A percentile compares a stretch with the other conserved stretches of the same genome.
Evolutionary conservation across 1,140 invertebrate genomes (phyloP).

Genomic region (Drosophila insularis): DNA sequence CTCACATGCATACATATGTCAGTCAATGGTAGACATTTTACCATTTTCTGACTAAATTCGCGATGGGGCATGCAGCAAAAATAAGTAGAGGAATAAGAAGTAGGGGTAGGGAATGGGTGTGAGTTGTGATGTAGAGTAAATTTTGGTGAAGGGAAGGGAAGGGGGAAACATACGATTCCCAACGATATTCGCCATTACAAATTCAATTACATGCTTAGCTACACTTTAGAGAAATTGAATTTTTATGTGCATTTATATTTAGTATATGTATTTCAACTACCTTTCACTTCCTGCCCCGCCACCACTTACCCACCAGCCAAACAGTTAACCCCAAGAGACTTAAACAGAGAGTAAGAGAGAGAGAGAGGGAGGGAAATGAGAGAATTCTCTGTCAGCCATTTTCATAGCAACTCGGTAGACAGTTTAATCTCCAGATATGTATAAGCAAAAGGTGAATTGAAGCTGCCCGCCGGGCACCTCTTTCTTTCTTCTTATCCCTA

Average conservation of each 20-base stretch:
- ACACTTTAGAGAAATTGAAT: slow-evolving; percentile 81
- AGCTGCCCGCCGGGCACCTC: slow-evolving; percentile 29
- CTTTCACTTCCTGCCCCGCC: slow-evolving; percentile 10
- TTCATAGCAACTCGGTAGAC: slow-evolving; percentile 63
- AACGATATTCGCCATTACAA: slow-evolving; percentile 79
- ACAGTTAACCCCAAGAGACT: slow-evolving; percentile 12
- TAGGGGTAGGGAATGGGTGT: not conserved
- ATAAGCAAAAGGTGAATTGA: slow-evolving; percentile 49
- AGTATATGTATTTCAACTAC: slow-evolving; percentile 70
- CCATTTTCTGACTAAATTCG: slow-evolving; percentile 51
- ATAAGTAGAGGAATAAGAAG: slow-evolving; percentile 23
- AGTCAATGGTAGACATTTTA: slow-evolving; percentile 49
- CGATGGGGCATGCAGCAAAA: slow-evolving; percentile 30
- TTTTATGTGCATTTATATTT: slow-evolving; percentile 81
- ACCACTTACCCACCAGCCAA: not conserved
- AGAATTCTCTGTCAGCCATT: slow-evolving; percentile 55
- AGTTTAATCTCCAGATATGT: slow-evolving; percentile 60
- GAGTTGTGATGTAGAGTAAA: slow-evolving; percentile 11
- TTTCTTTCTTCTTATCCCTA: too few species aligned
- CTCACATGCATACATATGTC: slow-evolving; percentile 13
- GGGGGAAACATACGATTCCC: slow-evolving; percentile 36
- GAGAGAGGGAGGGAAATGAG: not conserved
- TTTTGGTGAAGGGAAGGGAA: not conserved
- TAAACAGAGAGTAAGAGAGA: not conserved
- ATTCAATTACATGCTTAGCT: slow-evolving; percentile 81